These are phyloP conservation scores for Acanthosoma haemorrhoidale DNA, from an alignment of 2,888 invertebrate genomes.

Conservation along the genomic window DNA sequence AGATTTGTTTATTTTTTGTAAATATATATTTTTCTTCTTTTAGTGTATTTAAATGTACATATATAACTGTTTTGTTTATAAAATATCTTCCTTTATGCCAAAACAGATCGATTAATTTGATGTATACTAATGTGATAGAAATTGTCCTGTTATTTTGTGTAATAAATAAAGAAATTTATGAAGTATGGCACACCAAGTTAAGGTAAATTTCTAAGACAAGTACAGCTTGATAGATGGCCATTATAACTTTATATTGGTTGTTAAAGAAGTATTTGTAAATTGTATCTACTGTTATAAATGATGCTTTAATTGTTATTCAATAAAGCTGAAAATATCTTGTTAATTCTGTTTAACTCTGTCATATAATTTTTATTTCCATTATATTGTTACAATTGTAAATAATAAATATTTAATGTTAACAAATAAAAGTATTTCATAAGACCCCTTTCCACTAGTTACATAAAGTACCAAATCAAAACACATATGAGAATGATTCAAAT, in stretches of 20 bases:
- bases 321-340: conserved; percentile 16
- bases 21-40: conserved; percentile 6
- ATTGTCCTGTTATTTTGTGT: background rate
- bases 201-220: background rate
- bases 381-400: conserved; percentile 27
- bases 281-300: conserved; percentile 22
- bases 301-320: conserved; percentile 16
- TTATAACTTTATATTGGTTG: conserved; percentile 21
- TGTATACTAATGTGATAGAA: conserved; percentile 5
- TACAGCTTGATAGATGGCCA: background rate
- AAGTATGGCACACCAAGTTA: background rate
- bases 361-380: conserved; percentile 19
- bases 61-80: conserved; percentile 2
- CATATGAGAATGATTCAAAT: no score
- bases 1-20: conserved; percentile 18
- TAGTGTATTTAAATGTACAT: conserved; percentile 20
- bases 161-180: background rate
- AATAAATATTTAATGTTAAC: conserved; percentile 29
- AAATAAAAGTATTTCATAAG: background rate
- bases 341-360: conserved; percentile 2
- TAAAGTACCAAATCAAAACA: no score
- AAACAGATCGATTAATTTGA: conserved; percentile 3
- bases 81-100: conserved; percentile 10
- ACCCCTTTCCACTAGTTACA: no score
- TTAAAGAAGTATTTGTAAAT: conserved; percentile 12